Base-by-base conservation (phyloP, 2,888 invertebrate species). In the Mactromeris polynyma region DNA sequence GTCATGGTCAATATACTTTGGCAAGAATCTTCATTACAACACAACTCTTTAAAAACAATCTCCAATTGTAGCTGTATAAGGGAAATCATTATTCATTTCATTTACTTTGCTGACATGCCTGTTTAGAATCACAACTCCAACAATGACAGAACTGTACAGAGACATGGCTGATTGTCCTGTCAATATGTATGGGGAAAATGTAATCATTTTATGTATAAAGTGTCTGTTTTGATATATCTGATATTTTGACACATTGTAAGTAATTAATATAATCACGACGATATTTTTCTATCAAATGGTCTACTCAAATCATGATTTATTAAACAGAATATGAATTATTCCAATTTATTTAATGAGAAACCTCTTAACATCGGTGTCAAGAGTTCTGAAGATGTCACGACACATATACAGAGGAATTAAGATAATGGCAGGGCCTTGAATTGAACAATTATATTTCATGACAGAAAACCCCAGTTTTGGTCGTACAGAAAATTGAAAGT, bases 401-500 rank as follows among this genome's bases (percentile, higher is more conserved):
- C 46, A 11, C 46, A 64, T 64, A 7, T 64, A 64, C 58, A 26
- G 58, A 46, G 58, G 26, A 64, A 26, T 64, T 26, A 64, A 64
- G 26, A n/a, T 64, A 26, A 26, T 64, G 26, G 26, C 26, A 26
- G n/a, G n/a, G 7, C 58, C 58, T 64, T 64, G 58, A 64, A 64
- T 64, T 64, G 58, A 26, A 64, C 58, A n/a, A 64, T 26, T 9
- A 26, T 64, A 64, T 26, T 64, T 64, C 9, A 64, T n/a, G 26
- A 64, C 26, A 26, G 11, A 64, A 64, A 11, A 6, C 26, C 58
- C 2, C 11, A n/a, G 26, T 64, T 64, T 26, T 7, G 11, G n/a
- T 64, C 26, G 9, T 26, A 64, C 26, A 26, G 36, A n/a, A 81
- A 82, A 64, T 40, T 73, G 83, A 83, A 54, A 54, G 54, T 84